Base-by-base conservation (phyloP, 2,797 vertebrate species). In the Meriones psammophilus region DNA sequence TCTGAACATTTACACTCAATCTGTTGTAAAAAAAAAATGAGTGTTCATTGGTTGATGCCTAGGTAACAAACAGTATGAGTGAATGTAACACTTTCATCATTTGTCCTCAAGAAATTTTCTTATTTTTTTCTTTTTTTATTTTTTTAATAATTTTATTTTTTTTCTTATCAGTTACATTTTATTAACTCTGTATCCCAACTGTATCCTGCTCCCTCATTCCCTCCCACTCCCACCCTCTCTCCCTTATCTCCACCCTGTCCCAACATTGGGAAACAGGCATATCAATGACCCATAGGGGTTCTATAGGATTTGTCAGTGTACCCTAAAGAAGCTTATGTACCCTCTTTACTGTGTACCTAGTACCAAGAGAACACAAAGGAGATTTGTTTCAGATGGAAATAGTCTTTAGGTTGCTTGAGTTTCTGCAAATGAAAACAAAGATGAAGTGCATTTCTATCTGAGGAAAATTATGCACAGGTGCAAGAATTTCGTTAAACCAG, bases 21-120 rank as follows among this genome's bases (percentile, higher is more conserved):
- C 50, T 73, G 68, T 80, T 88, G 54, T 84, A 74, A 96, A 88
- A 88, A 62, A 12, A 87, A 58, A 22, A 6, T 80, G 18, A 92
- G n/a, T 22, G 24, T 60, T 68, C 24, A 69, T 60, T 5, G 10
- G 2, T 8, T 76, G 60, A 89, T 69, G 69, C 42, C 8, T 79
- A 74, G 8, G 46, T 39, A 71, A 58, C 58, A 93, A 80, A 24
- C 56, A n/a, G 2, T 80, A 76, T 30, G 8, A 62, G 9, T 42
- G 0, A 42, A 80, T 42, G 73, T 1, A 94, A 26, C 58, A 64
- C 74, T 30, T 92, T 76, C 58, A 94, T 22, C 0, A 62, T 90
- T 42, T 91, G 22, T 90, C 10, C 8, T 89, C 46, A 60, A 60
- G 36, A 90, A 84, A 24, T 58, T 60, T 66, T 17, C 18, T n/a